Evolutionary conservation across 2,113 vertebrate species (phyloP).

Genomic region (Tetrax tetrax): DNA sequence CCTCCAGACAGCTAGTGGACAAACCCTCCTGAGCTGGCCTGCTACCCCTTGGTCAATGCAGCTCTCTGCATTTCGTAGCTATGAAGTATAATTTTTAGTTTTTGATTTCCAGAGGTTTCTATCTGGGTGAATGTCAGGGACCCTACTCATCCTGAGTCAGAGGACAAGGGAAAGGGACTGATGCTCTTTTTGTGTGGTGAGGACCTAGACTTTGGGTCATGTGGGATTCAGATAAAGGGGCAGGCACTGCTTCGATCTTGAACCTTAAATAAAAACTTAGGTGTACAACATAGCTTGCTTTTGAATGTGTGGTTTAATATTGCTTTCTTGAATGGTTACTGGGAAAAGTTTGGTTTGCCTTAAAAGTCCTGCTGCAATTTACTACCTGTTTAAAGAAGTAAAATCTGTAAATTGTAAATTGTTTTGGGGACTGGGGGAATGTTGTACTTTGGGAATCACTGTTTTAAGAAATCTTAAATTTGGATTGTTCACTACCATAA

Average conservation of each 20-base stretch:
- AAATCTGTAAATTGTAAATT: neutral
- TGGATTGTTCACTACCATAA: conserved; percentile 4
- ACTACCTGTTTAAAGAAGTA: neutral
- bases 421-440: neutral
- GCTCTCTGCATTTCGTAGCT: neutral
- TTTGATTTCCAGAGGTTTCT: neutral
- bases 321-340: neutral
- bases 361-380: neutral
- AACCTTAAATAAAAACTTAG: neutral
- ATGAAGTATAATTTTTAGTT: neutral
- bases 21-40: fast-evolving
- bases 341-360: neutral
- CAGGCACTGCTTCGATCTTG: neutral
- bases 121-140: neutral
- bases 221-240: neutral
- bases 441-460: neutral
- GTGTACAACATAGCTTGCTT: neutral
- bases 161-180: neutral
- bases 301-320: neutral
- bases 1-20: neutral
- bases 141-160: neutral
- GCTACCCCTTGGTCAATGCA: neutral
- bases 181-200: neutral
- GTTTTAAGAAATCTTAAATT: conserved; percentile 9
- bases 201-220: neutral